phyloP scores from a whole-genome alignment of 37 sponge, comb jelly and placozoan genomes.

The Crambe crambe region DNA sequence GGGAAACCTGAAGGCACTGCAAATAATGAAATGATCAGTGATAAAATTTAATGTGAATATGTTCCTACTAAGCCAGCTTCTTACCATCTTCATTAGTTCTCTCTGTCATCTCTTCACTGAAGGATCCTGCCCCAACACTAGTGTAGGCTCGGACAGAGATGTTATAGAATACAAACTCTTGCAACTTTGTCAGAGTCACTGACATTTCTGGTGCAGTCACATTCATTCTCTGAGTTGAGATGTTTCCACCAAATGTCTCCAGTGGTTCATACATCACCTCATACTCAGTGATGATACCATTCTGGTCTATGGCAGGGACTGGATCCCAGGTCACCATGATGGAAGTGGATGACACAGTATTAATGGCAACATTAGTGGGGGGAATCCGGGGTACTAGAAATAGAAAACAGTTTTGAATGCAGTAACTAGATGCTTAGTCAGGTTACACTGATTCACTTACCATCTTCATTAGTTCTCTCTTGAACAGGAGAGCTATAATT shows the following conservation, averaged over 20 bases:
- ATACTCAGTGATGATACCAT: conserved; percentile 58
- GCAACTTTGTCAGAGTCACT: conserved; percentile 7
- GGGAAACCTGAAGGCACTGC: background rate
- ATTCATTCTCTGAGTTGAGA: background rate
- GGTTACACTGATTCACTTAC: no score
- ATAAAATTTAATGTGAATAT: background rate
- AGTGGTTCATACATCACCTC: conserved; percentile 46
- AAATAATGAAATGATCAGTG: background rate
- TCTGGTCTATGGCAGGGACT: conserved; percentile 10
- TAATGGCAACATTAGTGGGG: conserved; percentile 14
- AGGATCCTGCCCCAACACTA: conserved; percentile 50
- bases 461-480: no score
- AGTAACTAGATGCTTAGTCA: background rate
- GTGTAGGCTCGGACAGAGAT: conserved; percentile 54
- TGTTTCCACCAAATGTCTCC: conserved; percentile 20
- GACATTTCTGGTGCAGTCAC: background rate
- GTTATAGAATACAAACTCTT: conserved; percentile 40
- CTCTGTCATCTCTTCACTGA: conserved; percentile 5
- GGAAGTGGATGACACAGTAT: conserved; percentile 10
- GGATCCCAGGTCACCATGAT: conserved; percentile 30
- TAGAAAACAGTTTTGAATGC: background rate
- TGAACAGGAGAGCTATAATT: no score
- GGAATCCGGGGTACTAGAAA: conserved; percentile 15
- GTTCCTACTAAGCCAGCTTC: background rate
- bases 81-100: conserved; percentile 38